Conservation (phyloP, 2,113 vertebrate genomes). For the Cervus canadensis region DNA sequence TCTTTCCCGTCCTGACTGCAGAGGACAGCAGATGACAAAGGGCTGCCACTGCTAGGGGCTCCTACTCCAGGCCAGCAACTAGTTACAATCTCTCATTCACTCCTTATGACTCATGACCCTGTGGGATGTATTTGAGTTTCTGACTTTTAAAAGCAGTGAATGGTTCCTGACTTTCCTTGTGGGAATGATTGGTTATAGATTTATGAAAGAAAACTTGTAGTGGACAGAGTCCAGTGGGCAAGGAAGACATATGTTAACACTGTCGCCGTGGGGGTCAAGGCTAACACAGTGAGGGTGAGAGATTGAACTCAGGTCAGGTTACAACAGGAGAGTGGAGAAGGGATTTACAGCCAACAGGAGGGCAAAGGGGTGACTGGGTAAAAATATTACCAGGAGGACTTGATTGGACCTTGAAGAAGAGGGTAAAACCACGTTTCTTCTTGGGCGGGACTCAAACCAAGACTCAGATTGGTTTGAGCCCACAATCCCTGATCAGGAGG, state of each 20-base stretch:
- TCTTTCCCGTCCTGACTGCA: too few species aligned
- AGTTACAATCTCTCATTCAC: fast-evolving
- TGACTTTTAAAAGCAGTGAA: not conserved
- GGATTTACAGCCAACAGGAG: fast-evolving
- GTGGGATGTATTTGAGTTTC: too few species aligned
- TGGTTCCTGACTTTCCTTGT: too few species aligned
- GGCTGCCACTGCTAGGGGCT: fast-evolving
- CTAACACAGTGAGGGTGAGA: fast-evolving
- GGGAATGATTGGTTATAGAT: not conserved
- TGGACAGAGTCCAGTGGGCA: not conserved
- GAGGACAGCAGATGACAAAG: fast-evolving
- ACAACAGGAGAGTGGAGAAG: not conserved
- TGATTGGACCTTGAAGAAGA: not conserved
- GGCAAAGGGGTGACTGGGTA: not conserved
- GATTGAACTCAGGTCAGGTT: not conserved
- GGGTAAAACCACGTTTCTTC: not conserved
- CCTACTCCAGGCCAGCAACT: fast-evolving
- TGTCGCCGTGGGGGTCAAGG: fast-evolving
- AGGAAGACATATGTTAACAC: fast-evolving
- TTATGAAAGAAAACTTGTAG: not conserved
- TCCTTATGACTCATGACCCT: fast-evolving
- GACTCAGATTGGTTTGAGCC: not conserved
- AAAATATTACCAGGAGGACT: not conserved
- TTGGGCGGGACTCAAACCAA: not conserved
- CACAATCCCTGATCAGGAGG: not conserved